phyloP scores from a whole-genome alignment of 1,140 invertebrate genomes.

The Monomorium pharaonis region DNA sequence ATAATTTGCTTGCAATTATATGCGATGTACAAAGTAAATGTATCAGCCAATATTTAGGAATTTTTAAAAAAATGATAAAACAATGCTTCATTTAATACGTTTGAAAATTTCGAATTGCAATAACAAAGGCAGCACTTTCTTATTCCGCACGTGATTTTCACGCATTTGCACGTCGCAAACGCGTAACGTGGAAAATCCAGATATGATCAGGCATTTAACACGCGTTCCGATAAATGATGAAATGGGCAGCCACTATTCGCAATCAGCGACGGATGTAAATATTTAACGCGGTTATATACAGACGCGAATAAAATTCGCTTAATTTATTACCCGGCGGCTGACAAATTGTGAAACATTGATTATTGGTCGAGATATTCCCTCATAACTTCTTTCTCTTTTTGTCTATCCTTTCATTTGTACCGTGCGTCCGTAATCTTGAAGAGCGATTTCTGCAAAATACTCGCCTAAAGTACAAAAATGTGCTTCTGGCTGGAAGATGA shows the following conservation, averaged over 20 bases:
- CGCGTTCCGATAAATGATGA: constrained; percentile 35
- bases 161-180: not conserved
- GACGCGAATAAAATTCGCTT: constrained; percentile 71
- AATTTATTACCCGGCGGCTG: constrained; percentile 71
- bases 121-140: not conserved
- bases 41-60: not conserved
- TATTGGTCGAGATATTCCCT: constrained; percentile 32
- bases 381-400: constrained; percentile 13
- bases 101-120: not conserved
- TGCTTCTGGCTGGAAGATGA: constrained; percentile 57
- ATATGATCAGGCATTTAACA: constrained; percentile 39
- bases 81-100: constrained; percentile 6
- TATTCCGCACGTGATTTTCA: constrained; percentile 12
- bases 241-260: constrained; percentile 47
- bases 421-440: constrained; percentile 56
- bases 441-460: constrained; percentile 60
- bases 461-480: constrained; percentile 50
- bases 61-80: not conserved
- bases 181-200: not conserved
- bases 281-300: constrained; percentile 71
- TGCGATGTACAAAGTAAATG: not conserved
- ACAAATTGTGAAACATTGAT: constrained; percentile 74
- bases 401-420: constrained; percentile 11
- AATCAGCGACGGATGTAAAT: constrained; percentile 69
- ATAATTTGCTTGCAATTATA: not conserved